Evolutionary conservation across 2,888 invertebrate species (phyloP), one percentile per base, ranked within the genome.

Genomic region (Eucera pruinosa): DNA sequence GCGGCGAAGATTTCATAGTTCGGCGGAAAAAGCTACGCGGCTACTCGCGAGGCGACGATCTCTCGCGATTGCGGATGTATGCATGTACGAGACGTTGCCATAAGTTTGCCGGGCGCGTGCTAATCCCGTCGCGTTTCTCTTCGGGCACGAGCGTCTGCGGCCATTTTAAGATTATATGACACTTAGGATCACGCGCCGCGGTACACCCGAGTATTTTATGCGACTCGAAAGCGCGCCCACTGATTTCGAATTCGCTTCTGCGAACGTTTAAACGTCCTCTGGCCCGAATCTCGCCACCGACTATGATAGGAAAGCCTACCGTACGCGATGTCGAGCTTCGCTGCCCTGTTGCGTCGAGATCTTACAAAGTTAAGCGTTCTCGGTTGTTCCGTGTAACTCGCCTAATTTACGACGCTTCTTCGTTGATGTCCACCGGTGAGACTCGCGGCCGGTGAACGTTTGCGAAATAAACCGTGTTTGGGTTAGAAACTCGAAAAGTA

Each of bases 41-140:
- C 41, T 30, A 30, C n/a, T n/a, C n/a, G 54, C 43, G 55, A 7
- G 13, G 20, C 27, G 27, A 54, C 74, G 33, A 47, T 64, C 45
- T 64, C 45, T 57, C 61, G 47, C 47, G 20, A 23, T 15, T 52
- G 23, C 60, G 66, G 66, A 76, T 57, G 66, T 61, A 73, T 61
- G n/a, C n/a, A n/a, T n/a, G n/a, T n/a, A n/a, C n/a, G n/a, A n/a
- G 61, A 27, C 23, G 68, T 5, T 20, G 23, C 36, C 65, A 20
- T 75, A 76, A 55, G 69, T 78, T 55, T 45, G 47, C 13, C 11
- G 27, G 30, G 67, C 67, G 45, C 57, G 57, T 73, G 73, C 65
- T 78, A 78, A 78, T 69, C 78, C 69, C 5, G 23, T 50, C 69
- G 58, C 76, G 11, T 73, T 76, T 74, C 74, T 73, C 76, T 57